Percentiles rank a stretch among this genome's conserved stretches.
phyloP scores from a whole-genome alignment of 2,113 vertebrate genomes.

The Mustela nigripes region DNA sequence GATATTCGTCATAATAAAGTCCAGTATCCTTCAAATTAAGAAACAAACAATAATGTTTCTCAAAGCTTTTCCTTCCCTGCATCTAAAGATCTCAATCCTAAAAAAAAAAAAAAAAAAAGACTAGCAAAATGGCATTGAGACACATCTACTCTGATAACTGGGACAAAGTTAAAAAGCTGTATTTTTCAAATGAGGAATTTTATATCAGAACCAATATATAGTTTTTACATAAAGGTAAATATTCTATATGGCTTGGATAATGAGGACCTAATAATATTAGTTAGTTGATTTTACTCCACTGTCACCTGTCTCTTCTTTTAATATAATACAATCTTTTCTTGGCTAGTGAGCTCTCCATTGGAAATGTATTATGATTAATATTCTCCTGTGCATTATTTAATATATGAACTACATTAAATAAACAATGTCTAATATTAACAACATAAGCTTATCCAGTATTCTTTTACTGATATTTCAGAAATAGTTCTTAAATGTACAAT shows the following conservation, averaged over 20 bases:
- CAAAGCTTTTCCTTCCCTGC: slow-evolving; percentile 24
- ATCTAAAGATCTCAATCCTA: slow-evolving; percentile 53
- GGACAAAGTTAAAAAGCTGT: neutral
- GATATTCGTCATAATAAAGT: slow-evolving; percentile 98
- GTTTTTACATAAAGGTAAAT: neutral
- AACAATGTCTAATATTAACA: slow-evolving; percentile 26
- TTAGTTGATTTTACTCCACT: neutral
- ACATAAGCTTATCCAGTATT: neutral
- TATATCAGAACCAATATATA: neutral
- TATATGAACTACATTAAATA: slow-evolving; percentile 43
- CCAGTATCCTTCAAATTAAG: slow-evolving; percentile 94
- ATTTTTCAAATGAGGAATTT: slow-evolving; percentile 25
- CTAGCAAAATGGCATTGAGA: slow-evolving; percentile 41
- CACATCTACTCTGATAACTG: neutral
- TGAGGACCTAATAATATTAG: slow-evolving; percentile 11
- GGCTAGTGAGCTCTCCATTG: neutral
- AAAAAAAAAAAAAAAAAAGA: slow-evolving; percentile 39
- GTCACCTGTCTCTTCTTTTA: slow-evolving; percentile 18
- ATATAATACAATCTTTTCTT: neutral
- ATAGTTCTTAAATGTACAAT: slow-evolving; percentile 40
- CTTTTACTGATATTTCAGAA: slow-evolving; percentile 48
- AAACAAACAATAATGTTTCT: slow-evolving; percentile 67
- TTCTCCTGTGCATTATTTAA: slow-evolving; percentile 28
- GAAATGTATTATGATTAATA: slow-evolving; percentile 31
- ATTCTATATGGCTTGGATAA: slow-evolving; percentile 41